Evolutionary conservation across 2,797 vertebrate genomes (phyloP), one percentile per base, ranked within the genome.

Genomic region (Thripadectes ignobilis): DNA sequence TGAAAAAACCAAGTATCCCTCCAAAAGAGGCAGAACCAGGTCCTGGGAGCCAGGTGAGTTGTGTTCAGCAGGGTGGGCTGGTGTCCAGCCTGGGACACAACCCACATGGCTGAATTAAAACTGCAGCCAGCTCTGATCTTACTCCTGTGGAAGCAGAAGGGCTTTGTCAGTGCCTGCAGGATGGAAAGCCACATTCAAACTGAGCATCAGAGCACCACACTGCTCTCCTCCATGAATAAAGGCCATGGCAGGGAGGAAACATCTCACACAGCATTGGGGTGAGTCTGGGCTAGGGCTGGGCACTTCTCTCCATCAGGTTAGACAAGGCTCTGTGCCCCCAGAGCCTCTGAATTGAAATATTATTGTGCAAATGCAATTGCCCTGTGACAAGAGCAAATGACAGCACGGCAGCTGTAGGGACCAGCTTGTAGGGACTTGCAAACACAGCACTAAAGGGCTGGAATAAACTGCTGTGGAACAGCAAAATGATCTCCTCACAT

Each of bases 351-450:
- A 97, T 96, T 93, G 95, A 97, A 97, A 93, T 63, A 86, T 75
- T 54, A 85, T 93, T 96, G 97, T 95, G 96, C 93, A 97, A 97
- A 95, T 46, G 74, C 94, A 97, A 96, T 93, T 94, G 86, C 76
- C 81, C 91, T 92, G 88, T 75, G 81, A 94, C 78, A 88, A 90
- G 96, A 97, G 96, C 94, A 95, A 96, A 97, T 91, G 97, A 51
- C 74, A 86, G 88, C 96, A 94, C 86, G 97, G 97, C 95, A 95
- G 92, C 95, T 95, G 95, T 46, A 72, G 81, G 85, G 95, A 97
- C 96, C 96, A 96, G 97, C 88, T 89, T 97, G 95, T 74, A 95
- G 94, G 89, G 94, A 57, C 82, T 72, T 81, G 90, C 92, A 93
- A 96, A 96, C 49, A 61, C 63, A 89, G 95, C 93, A 88, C 90